Evolutionary conservation across 2,797 vertebrate genomes (phyloP).

Genomic region (Sciurus vulgaris): DNA sequence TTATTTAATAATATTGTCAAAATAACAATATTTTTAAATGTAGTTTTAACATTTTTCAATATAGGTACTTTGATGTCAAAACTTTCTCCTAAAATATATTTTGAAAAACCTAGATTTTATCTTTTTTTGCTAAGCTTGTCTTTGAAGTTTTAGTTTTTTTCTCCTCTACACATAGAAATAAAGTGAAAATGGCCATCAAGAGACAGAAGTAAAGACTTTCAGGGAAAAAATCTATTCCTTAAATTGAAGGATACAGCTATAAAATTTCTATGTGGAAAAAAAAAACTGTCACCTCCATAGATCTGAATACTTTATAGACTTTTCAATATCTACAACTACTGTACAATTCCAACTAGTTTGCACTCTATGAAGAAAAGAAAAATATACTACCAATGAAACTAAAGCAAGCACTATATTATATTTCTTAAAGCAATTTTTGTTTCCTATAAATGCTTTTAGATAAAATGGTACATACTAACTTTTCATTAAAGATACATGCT

Average conservation of each 20-base stretch:
- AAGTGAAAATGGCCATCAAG: constrained; percentile 66
- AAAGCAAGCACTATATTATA: neutral
- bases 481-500: constrained; percentile 34
- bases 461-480: neutral
- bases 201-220: constrained; percentile 64
- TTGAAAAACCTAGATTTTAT: neutral
- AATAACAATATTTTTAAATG: neutral
- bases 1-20: neutral
- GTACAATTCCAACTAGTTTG: constrained; percentile 24
- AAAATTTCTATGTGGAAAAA: constrained; percentile 62
- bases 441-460: constrained; percentile 47
- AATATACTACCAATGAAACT: neutral
- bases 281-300: constrained; percentile 28
- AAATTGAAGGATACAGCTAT: constrained; percentile 54
- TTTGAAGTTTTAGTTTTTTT: neutral
- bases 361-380: neutral
- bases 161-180: constrained; percentile 48
- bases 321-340: neutral
- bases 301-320: constrained; percentile 63
- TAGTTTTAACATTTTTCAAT: neutral
- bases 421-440: neutral
- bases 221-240: constrained; percentile 54
- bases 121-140: neutral
- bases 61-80: neutral
- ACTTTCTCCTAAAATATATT: neutral